Evolutionary conservation across 2,797 vertebrate species (phyloP).

Genomic region (Silurus lanzhouensis): DNA sequence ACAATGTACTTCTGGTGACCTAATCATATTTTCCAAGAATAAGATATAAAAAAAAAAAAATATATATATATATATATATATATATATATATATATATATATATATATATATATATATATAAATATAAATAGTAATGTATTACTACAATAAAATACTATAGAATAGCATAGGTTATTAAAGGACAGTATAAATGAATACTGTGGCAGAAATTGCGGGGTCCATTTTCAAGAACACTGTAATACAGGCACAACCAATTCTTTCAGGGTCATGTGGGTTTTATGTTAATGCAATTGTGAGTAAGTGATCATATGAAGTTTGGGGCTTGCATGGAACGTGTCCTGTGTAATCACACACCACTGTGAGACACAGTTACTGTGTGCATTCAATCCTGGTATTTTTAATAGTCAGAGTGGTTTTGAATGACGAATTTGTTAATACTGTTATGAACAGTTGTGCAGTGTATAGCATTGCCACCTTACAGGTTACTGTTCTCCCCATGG

Average conservation of each 20-base stretch:
- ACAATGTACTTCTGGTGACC: neutral
- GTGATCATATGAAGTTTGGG: neutral
- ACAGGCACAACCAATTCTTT: neutral
- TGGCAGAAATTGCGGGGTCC: neutral
- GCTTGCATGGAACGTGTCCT: neutral
- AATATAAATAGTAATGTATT: neutral
- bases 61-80: too few relatives aligned
- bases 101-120: neutral
- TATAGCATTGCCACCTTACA: neutral
- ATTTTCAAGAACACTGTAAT: neutral
- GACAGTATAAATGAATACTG: neutral
- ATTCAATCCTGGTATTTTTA: neutral
- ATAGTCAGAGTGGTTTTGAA: neutral
- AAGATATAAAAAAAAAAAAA: neutral
- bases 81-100: too few relatives aligned
- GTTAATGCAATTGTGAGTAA: neutral
- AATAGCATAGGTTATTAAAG: neutral
- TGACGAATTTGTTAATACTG: neutral
- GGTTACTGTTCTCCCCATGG: neutral
- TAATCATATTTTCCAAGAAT: neutral
- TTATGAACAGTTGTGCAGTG: neutral
- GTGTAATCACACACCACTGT: neutral
- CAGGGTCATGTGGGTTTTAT: neutral
- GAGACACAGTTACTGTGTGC: neutral
- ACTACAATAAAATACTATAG: neutral